Percentiles rank a stretch among this genome's conserved stretches.
phyloP scores from a whole-genome alignment of 35 echinoderm and acorn worm species.

The Hemicentrotus pulcherrimus region DNA sequence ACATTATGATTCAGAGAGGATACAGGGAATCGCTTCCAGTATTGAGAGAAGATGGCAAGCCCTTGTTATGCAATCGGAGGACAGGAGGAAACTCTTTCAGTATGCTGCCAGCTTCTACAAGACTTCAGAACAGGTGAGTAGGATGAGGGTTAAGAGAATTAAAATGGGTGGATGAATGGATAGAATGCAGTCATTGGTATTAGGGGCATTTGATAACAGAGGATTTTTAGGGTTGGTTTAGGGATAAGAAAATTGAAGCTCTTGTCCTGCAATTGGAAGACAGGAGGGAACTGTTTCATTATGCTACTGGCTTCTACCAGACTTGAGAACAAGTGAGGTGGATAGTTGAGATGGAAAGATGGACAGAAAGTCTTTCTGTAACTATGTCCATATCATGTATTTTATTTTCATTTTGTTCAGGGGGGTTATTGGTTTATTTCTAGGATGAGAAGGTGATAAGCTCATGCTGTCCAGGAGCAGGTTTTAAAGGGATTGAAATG shows the following conservation, averaged over 20 bases:
- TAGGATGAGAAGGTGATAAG: no score
- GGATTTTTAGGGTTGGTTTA: no score
- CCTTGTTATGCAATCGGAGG: constrained; percentile 91
- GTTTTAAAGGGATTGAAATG: no score
- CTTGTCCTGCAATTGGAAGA: constrained; percentile 92
- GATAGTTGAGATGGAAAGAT: no score
- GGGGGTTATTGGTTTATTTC: no score
- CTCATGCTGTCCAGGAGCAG: no score
- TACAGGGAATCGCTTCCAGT: constrained; percentile 73
- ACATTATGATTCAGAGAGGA: constrained; percentile 89
- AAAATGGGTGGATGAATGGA: background rate
- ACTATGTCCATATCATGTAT: no score
- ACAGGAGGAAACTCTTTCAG: constrained; percentile 88
- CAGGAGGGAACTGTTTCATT: constrained; percentile 85
- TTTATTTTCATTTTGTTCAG: no score
- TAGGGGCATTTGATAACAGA: no score
- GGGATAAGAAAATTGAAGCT: constrained; percentile 9
- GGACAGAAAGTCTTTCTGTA: no score
- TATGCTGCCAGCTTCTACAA: constrained; percentile 97
- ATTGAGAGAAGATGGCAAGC: constrained; percentile 86
- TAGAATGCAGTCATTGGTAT: no score
- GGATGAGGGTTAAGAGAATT: background rate
- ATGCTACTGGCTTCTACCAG: constrained; percentile 92
- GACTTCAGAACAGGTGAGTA: constrained; percentile 91
- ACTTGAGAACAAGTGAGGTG: constrained; percentile 86